Evolutionary conservation across 2,888 invertebrate genomes (phyloP).

Genomic region (Germaria angustata): DNA sequence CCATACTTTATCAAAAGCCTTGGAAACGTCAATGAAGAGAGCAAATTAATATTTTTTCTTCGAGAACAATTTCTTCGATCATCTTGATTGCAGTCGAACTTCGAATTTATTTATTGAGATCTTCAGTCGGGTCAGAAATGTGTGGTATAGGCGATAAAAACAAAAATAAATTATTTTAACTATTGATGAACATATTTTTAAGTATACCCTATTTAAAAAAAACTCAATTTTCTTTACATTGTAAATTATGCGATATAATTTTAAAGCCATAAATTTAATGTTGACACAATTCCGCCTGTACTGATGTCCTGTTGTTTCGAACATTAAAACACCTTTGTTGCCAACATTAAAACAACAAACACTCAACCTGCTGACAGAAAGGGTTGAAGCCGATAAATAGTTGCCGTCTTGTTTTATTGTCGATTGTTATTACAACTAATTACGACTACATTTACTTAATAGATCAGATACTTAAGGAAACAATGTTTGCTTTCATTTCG

Average conservation of each 20-base stretch:
- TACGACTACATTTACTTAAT: conserved; percentile 53
- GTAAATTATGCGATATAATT: not conserved
- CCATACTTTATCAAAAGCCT: too few species aligned
- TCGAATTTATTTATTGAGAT: too few species aligned
- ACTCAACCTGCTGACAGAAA: conserved; percentile 3
- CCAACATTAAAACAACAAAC: conserved; percentile 5
- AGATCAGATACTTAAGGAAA: conserved; percentile 22
- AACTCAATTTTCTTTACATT: not conserved
- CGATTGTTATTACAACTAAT: conserved; percentile 61
- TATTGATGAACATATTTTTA: too few species aligned
- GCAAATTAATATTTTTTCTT: too few species aligned
- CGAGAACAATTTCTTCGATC: too few species aligned
- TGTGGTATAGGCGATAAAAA: too few species aligned
- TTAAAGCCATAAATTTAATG: not conserved
- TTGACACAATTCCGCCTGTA: not conserved
- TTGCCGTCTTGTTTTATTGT: conserved; percentile 18
- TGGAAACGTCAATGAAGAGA: too few species aligned
- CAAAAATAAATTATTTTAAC: too few species aligned
- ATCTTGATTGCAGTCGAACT: too few species aligned
- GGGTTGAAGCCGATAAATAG: conserved; percentile 7
- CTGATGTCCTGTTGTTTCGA: not conserved
- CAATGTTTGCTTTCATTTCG: conserved; percentile 46
- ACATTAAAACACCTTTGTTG: conserved; percentile 15
- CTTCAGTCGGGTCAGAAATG: too few species aligned
- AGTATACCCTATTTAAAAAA: too few species aligned